Evolutionary conservation across 2,113 vertebrate species (phyloP).

Genomic region (Carettochelys insculpta): DNA sequence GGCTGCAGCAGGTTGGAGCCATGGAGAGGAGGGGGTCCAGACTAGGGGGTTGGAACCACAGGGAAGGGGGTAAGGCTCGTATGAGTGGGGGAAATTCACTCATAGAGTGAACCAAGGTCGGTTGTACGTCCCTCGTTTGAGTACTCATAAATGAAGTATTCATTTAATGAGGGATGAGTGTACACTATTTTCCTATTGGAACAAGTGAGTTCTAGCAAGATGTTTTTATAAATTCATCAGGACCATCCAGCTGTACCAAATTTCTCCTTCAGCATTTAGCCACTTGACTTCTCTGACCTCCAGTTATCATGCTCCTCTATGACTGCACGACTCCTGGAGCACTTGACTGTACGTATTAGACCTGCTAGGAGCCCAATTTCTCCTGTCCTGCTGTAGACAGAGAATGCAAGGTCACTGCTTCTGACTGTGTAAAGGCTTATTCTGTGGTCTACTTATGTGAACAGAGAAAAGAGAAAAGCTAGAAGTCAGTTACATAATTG

Average conservation of each 20-base stretch:
- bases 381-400: background rate
- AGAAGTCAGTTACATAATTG: background rate
- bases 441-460: background rate
- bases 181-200: background rate
- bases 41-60: no score
- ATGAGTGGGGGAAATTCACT: no score
- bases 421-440: background rate
- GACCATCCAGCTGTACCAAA: rapidly evolving
- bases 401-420: background rate
- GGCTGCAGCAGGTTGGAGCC: no score
- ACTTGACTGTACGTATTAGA: background rate
- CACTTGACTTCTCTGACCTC: background rate
- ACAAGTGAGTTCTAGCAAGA: background rate
- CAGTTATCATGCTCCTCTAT: background rate
- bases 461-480: background rate
- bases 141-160: no score
- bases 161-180: background rate
- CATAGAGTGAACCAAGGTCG: no score
- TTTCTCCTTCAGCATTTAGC: background rate
- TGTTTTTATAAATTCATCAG: background rate
- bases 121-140: no score
- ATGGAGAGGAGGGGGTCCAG: no score
- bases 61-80: no score
- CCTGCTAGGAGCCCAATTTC: background rate
- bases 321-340: background rate